These are phyloP conservation scores for Drosophila sp. DNA, from an alignment of 1,140 invertebrate species.

Conservation along the genomic window DNA sequence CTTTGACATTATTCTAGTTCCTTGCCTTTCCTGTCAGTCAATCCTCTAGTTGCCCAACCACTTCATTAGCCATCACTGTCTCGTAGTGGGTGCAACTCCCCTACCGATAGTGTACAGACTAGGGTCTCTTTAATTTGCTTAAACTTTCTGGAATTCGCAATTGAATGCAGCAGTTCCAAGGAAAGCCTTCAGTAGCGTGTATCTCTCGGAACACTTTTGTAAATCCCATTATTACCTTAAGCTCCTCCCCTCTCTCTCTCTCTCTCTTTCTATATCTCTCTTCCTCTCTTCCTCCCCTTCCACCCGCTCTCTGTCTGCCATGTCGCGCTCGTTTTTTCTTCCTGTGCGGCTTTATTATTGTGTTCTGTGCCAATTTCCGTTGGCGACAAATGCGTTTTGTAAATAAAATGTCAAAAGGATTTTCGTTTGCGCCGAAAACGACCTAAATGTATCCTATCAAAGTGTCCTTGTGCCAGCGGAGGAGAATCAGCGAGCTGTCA, in stretches of 20 bases:
- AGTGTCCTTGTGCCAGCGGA: slow-evolving; percentile 29
- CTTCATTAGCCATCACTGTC: slow-evolving; percentile 22
- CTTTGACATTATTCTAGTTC: neutral
- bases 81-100: no score
- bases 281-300: slow-evolving; percentile 27
- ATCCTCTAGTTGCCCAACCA: neutral
- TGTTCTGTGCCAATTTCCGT: slow-evolving; percentile 76
- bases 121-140: no score
- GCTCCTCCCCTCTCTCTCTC: neutral
- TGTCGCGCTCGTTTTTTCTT: neutral
- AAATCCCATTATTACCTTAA: neutral
- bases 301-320: neutral
- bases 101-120: no score
- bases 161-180: no score
- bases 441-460: slow-evolving; percentile 46
- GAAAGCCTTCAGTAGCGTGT: no score
- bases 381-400: slow-evolving; percentile 78
- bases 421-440: slow-evolving; percentile 53
- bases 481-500: slow-evolving; percentile 44
- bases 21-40: slow-evolving; percentile 5
- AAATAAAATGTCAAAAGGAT: slow-evolving; percentile 81
- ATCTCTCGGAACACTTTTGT: no score
- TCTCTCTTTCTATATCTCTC: slow-evolving; percentile 31
- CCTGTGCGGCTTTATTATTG: slow-evolving; percentile 74
- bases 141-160: no score